Conservation (phyloP, 2,797 vertebrate genomes). For the Schizopygopsis malacanthus region DNA sequence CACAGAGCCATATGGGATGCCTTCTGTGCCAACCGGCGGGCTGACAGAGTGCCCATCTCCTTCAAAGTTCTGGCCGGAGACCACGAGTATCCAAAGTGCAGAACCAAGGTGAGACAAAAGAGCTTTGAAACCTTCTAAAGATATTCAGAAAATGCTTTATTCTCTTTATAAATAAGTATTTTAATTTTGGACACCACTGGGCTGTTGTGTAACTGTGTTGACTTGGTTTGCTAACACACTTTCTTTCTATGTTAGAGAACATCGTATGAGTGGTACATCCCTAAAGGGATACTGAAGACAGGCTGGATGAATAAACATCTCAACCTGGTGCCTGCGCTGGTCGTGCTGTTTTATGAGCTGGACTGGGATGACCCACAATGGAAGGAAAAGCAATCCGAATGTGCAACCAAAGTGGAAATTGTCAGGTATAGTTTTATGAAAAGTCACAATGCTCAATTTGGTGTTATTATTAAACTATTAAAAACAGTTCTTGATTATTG, state of each 20-base stretch:
- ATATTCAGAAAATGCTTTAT: neutral
- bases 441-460: slow-evolving; percentile 67
- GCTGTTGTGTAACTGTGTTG: neutral
- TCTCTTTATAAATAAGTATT: neutral
- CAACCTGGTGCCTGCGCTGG: slow-evolving; percentile 94
- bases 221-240: neutral
- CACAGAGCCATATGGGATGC: slow-evolving; percentile 98
- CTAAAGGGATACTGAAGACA: slow-evolving; percentile 96
- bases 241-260: slow-evolving; percentile 81
- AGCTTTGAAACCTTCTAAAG: neutral
- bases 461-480: neutral
- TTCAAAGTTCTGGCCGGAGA: slow-evolving; percentile 97
- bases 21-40: slow-evolving; percentile 94
- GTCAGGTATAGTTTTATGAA: slow-evolving; percentile 82
- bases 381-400: slow-evolving; percentile 98
- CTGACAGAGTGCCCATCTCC: slow-evolving; percentile 96
- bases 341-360: slow-evolving; percentile 96
- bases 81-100: slow-evolving; percentile 97
- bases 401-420: slow-evolving; percentile 96
- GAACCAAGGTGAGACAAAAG: slow-evolving; percentile 87
- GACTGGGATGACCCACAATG: slow-evolving; percentile 98
- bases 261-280: slow-evolving; percentile 99
- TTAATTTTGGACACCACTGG: neutral
- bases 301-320: slow-evolving; percentile 99
- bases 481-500: neutral